Conservation (phyloP, 35 echinoderm and acorn worm genomes). For the Ophiothrix spiculata region DNA sequence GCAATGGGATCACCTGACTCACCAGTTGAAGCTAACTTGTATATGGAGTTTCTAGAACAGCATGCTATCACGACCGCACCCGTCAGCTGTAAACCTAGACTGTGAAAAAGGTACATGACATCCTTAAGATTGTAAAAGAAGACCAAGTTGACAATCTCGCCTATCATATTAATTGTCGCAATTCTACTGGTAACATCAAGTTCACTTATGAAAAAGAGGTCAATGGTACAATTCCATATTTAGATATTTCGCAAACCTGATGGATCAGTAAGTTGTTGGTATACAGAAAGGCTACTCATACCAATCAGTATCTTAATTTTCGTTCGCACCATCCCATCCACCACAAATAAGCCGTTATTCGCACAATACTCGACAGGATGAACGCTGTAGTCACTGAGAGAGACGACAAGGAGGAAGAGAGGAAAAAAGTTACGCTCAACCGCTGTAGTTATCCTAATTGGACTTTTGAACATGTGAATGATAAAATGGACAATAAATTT, state of each 20-base stretch:
- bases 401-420: not conserved
- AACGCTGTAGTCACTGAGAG: conserved; percentile 15
- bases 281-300: too few species aligned
- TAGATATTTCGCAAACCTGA: not conserved
- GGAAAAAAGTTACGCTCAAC: not conserved
- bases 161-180: too few species aligned
- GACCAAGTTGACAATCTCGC: not conserved
- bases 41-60: conserved; percentile 2
- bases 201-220: too few species aligned
- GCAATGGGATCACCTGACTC: conserved; percentile 17
- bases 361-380: conserved; percentile 18
- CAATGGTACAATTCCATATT: not conserved
- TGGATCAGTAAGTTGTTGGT: not conserved
- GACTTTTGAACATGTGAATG: not conserved
- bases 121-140: not conserved
- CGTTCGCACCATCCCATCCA: conserved; percentile 9
- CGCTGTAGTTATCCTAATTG: not conserved
- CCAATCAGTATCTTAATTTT: conserved; percentile 28
- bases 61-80: not conserved
- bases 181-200: not conserved
- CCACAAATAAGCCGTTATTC: conserved; percentile 19
- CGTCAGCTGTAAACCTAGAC: not conserved
- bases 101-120: too few species aligned
- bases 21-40: conserved; percentile 17
- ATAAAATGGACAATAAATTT: not conserved